These are phyloP conservation scores for Tachystola acroxantha DNA, from an alignment of 2,888 invertebrate genomes.

Conservation along the genomic window DNA sequence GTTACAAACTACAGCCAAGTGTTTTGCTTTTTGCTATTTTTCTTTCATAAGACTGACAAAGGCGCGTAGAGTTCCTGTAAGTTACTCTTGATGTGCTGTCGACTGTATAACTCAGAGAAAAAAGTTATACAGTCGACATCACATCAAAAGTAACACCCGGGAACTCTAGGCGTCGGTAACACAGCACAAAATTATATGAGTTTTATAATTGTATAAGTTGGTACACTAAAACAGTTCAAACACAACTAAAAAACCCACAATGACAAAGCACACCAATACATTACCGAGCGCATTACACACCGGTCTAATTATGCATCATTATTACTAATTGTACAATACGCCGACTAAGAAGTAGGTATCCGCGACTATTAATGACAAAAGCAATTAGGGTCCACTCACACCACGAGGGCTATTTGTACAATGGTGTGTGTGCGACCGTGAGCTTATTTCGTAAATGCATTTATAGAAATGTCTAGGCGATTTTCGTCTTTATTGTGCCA, in stretches of 20 bases:
- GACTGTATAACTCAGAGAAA: too few species aligned
- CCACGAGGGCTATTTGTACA: conserved; percentile 19
- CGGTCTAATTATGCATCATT: conserved; percentile 73
- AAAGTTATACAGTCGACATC: too few species aligned
- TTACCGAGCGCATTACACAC: conserved; percentile 18
- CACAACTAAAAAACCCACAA: conserved; percentile 11
- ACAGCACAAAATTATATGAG: too few species aligned
- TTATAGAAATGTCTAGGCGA: conserved; percentile 5
- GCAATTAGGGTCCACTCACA: conserved; percentile 72
- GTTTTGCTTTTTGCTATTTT: too few species aligned
- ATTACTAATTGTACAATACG: conserved; percentile 73
- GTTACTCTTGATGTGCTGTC: too few species aligned
- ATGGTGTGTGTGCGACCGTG: conserved; percentile 21
- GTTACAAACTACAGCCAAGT: too few species aligned
- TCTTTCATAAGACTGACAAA: too few species aligned
- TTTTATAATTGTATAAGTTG: too few species aligned
- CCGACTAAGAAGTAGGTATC: conserved; percentile 74
- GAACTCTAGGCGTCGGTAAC: too few species aligned
- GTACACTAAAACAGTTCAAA: too few species aligned
- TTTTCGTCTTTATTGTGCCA: background rate
- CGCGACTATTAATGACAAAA: conserved; percentile 77
- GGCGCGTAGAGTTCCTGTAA: too few species aligned
- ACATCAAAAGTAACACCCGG: too few species aligned
- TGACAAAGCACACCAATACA: conserved; percentile 32
- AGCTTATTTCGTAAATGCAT: conserved; percentile 13